Evolutionary conservation across 2,113 vertebrate species (phyloP), one percentile per base, ranked within the genome.

Genomic region (Stigmatopora argus): DNA sequence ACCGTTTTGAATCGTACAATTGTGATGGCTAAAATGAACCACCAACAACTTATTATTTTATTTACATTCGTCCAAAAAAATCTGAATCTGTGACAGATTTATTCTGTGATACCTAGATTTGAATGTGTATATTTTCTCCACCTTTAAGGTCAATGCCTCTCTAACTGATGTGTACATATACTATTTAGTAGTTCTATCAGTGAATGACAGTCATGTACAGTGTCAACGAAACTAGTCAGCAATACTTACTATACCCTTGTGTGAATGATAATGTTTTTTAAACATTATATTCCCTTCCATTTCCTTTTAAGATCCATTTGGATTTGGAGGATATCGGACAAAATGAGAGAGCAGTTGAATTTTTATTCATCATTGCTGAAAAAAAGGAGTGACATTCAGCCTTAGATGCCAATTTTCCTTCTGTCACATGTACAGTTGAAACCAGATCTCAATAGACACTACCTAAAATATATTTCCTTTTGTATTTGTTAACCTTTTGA

Each of bases 191-290:
- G 51, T 45, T 70, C 68, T 66, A 9, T 65, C 61, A 44, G 5
- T 58, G 62, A 72, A 73, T 69, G 78, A 78, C 72, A 72, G 70
- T 45, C 47, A 57, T 78, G 65, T 77, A 64, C 67, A 72, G 66
- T 73, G 69, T 64, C 11, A 59, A 74, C 46, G 66, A 67, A 64
- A 60, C 12, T 49, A 84, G 58, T 57, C 23, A 78, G 83, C 85
- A 87, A 84, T 85, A 85, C 79, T 69, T n/a, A n/a, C n/a, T 81
- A 57, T 51, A 65, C 62, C 64, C 58, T 53, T 58, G 56, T 45
- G 71, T 77, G 77, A 79, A 85, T 81, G 79, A 76, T 63, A 65
- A 72, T 56, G 41, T 48, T 55, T 69, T 70, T 35, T 18, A 57
- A 69, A 35, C 23, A 58, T 70, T 65, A 57, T 46, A 51, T 66